phyloP scores from a whole-genome alignment of 2,888 invertebrate genomes.

The Ethmia dodecea region DNA sequence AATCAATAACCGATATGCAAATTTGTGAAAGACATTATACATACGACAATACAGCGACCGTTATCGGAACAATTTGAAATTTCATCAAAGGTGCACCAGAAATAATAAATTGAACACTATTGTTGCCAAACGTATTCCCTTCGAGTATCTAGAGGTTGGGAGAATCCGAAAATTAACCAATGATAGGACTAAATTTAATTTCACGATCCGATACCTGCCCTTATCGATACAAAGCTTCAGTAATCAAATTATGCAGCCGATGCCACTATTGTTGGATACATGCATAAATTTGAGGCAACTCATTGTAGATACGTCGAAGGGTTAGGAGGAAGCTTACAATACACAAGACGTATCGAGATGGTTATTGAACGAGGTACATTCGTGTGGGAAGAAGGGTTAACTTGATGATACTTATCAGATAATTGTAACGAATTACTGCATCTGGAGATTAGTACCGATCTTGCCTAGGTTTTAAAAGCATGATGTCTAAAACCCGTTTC shows the following conservation, averaged over 20 bases:
- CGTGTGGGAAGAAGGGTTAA: slow-evolving; percentile 73
- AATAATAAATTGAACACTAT: slow-evolving; percentile 72
- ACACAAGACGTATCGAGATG: slow-evolving; percentile 56
- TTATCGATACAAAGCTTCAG: slow-evolving; percentile 58
- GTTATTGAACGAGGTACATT: slow-evolving; percentile 52
- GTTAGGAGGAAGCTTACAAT: slow-evolving; percentile 57
- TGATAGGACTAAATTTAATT: slow-evolving; percentile 75
- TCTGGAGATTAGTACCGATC: slow-evolving; percentile 39
- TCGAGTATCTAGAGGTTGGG: slow-evolving; percentile 52
- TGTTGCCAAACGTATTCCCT: slow-evolving; percentile 68
- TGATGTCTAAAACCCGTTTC: too few relatives aligned
- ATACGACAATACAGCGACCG: slow-evolving; percentile 67
- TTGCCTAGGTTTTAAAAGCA: too few relatives aligned
- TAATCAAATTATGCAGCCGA: slow-evolving; percentile 77
- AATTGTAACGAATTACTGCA: slow-evolving; percentile 71
- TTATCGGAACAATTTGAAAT: slow-evolving; percentile 69
- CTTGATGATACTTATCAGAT: slow-evolving; percentile 71
- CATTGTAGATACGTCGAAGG: slow-evolving; percentile 64
- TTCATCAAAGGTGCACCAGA: slow-evolving; percentile 71
- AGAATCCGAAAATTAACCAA: slow-evolving; percentile 75
- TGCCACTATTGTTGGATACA: slow-evolving; percentile 62
- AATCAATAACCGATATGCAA: slow-evolving; percentile 77
- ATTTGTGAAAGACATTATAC: slow-evolving; percentile 62
- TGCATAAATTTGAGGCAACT: slow-evolving; percentile 71
- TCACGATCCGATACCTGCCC: slow-evolving; percentile 73